These are phyloP conservation scores for Cyanoramphus novaezelandiae DNA, from an alignment of 2,113 vertebrate genomes.

Conservation along the genomic window DNA sequence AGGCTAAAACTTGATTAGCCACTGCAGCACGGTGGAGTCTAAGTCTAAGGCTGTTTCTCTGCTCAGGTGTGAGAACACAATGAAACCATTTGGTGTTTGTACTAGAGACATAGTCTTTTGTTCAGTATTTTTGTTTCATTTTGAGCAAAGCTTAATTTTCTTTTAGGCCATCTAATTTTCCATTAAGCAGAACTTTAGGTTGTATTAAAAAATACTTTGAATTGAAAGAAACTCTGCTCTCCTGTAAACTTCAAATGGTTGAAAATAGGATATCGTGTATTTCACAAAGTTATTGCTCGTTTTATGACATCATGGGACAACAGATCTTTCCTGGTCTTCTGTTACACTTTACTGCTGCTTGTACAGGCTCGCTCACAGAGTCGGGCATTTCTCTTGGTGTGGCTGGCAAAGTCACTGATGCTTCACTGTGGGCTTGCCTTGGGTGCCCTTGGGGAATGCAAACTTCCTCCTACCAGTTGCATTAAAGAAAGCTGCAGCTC, in stretches of 20 bases:
- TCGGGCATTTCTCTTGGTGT: not conserved
- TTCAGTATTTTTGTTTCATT: not conserved
- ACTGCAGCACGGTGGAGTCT: not conserved
- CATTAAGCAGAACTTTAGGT: not conserved
- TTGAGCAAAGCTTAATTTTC: not conserved
- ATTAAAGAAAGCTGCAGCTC: not conserved
- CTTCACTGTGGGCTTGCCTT: accelerated
- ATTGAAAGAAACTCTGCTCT: not conserved
- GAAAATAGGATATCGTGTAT: not conserved
- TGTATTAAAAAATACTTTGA: not conserved
- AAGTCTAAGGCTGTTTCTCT: not conserved
- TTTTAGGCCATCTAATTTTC: not conserved
- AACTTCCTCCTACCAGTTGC: not conserved
- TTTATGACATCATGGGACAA: not conserved
- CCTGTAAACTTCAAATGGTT: not conserved
- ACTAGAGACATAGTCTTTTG: not conserved
- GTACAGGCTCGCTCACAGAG: not conserved
- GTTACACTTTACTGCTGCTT: not conserved
- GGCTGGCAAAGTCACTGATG: not conserved
- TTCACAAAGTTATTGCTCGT: not conserved
- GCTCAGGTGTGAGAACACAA: not conserved
- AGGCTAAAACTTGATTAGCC: not conserved
- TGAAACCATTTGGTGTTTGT: not conserved
- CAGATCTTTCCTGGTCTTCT: not conserved
- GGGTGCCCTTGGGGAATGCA: not conserved